Base-by-base conservation (phyloP, 2,797 vertebrate genomes). In the Poliocrania exsul region DNA sequence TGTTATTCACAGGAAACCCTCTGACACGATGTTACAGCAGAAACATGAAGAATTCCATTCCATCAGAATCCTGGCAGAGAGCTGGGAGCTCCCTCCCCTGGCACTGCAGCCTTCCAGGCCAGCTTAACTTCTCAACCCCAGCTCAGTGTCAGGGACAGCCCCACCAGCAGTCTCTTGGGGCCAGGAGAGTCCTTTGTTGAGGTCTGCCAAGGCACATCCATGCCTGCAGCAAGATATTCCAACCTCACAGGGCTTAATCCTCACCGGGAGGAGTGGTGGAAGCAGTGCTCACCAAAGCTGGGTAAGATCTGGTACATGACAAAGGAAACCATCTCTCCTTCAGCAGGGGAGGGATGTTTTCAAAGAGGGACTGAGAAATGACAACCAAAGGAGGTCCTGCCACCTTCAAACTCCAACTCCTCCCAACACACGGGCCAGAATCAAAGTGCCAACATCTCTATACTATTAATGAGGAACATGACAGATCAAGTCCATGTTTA, bases 21-120 rank as follows among this genome's bases (percentile, higher is more conserved):
- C 46, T 26, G 11, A 14, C 33, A 8, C 3, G 16, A 11, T 9
- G 10, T 53, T 56, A 35, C 0, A 0, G 40, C 15, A 21, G 60
- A 18, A 62, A 26, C 35, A 38, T 0, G 9, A 33, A 64, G 33
- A n/a, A n/a, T n/a, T n/a, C 26, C 1, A 2, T 46, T 15, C 28
- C 29, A 5, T 20, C 84, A 62, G 29, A 29, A 44, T 25, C 25
- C 56, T 54, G 31, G 50, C 73, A 73, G 37, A 71, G 33, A 24
- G n/a, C 38, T 46, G 11, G 38, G 20, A 57, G 37, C 21, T 79
- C 23, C 49, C 23, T 64, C 14, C 42, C 24, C 50, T 51, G 28
- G 26, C 9, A 13, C 31, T 26, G n/a, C 44, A 37, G 37, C n/a
- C 38, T 53, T 46, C 50, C 3, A 5, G 17, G 11, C 38, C 29